Percentiles rank a stretch among this genome's conserved stretches.
These are phyloP conservation scores for Chlorospingus flavigularis DNA, from an alignment of 2,797 vertebrate species.

Conservation along the genomic window DNA sequence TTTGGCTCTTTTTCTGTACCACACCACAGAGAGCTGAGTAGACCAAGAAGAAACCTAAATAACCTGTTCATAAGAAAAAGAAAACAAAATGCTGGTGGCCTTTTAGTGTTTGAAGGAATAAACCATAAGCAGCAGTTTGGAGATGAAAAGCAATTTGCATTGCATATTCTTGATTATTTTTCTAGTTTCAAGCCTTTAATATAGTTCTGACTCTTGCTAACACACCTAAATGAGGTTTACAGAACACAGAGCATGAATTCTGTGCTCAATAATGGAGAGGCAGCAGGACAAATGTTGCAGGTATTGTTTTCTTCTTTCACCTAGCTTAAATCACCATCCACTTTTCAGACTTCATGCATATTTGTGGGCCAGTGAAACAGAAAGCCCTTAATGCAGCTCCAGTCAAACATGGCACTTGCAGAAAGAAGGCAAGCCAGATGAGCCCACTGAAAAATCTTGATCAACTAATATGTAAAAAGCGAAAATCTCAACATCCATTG, in stretches of 20 bases:
- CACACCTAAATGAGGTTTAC: conserved; percentile 63
- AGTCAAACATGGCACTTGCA: not conserved
- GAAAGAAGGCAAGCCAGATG: not conserved
- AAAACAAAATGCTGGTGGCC: conserved; percentile 42
- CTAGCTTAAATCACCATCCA: not conserved
- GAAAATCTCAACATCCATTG: not conserved
- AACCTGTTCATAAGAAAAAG: conserved; percentile 43
- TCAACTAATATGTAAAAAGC: not conserved
- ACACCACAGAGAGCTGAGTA: not conserved
- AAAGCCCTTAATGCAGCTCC: not conserved
- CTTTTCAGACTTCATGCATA: conserved; percentile 4
- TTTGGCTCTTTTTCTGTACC: not conserved
- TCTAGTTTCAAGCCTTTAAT: conserved; percentile 61
- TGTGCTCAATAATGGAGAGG: conserved; percentile 51
- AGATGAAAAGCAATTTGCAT: conserved; percentile 69
- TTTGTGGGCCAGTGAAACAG: not conserved
- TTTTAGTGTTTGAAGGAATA: conserved; percentile 56
- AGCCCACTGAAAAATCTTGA: not conserved
- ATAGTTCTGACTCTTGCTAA: conserved; percentile 51
- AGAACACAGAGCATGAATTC: conserved; percentile 46
- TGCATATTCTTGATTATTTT: conserved; percentile 71
- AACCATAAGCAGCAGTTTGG: conserved; percentile 58
- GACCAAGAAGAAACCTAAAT: conserved; percentile 43
- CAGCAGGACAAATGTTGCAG: not conserved
- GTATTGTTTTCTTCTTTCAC: conserved; percentile 18